phyloP scores from a whole-genome alignment of 53 echinoderm and acorn worm species.

The Hippasteria phrygiana region DNA sequence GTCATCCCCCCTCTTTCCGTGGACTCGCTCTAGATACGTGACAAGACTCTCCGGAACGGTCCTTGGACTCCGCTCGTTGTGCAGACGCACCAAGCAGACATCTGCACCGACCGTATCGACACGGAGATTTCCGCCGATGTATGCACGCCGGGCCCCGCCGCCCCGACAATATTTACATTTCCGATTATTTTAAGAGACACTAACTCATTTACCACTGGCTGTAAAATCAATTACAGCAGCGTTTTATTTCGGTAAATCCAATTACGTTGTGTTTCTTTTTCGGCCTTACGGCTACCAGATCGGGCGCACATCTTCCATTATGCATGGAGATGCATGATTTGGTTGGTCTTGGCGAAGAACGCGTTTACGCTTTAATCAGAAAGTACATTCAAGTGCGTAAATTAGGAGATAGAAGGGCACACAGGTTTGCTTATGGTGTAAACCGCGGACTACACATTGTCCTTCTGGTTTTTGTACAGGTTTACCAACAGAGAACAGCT shows the following conservation, averaged over 20 bases:
- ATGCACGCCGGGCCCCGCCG: background rate
- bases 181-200: conserved; percentile 37
- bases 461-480: no score
- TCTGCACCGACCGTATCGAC: background rate
- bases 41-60: background rate
- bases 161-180: conserved; percentile 36
- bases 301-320: background rate
- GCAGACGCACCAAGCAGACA: background rate
- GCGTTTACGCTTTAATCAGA: no score
- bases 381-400: no score
- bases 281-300: background rate
- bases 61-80: background rate
- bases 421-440: no score
- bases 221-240: conserved; percentile 42
- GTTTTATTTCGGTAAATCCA: conserved; percentile 36
- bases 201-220: conserved; percentile 28
- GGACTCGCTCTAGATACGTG: conserved; percentile 7
- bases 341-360: no score
- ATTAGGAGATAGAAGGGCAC: no score
- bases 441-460: no score
- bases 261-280: conserved; percentile 3
- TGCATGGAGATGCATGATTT: no score
- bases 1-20: background rate
- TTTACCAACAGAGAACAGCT: no score
- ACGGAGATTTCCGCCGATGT: background rate